Evolutionary conservation across 2,113 vertebrate species (phyloP).

Genomic region (Laterallus jamaicensis): DNA sequence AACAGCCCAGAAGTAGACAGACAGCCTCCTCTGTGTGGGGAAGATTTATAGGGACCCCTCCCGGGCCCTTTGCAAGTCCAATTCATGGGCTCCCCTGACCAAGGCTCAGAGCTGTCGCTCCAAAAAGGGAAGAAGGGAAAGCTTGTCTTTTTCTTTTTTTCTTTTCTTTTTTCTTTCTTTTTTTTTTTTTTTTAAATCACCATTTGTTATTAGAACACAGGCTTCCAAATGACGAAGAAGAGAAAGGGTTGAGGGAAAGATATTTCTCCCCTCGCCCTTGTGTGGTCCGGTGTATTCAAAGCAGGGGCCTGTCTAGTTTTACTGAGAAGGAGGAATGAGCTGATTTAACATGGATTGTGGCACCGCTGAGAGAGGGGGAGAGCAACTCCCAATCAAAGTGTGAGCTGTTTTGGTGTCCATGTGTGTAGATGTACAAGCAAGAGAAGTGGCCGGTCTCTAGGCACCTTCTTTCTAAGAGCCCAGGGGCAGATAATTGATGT

Average conservation of each 20-base stretch:
- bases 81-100: not conserved
- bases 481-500: conserved; percentile 68
- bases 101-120: conserved; percentile 42
- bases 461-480: conserved; percentile 55
- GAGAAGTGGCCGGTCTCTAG: conserved; percentile 36
- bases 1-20: conserved; percentile 19
- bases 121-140: conserved; percentile 32
- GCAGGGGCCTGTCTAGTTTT: conserved; percentile 50
- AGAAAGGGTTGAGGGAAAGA: conserved; percentile 42
- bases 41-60: conserved; percentile 36
- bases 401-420: conserved; percentile 45
- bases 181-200: not conserved
- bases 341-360: conserved; percentile 64
- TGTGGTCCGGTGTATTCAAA: conserved; percentile 53
- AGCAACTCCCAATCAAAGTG: conserved; percentile 45
- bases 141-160: not conserved
- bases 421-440: conserved; percentile 34
- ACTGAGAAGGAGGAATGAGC: conserved; percentile 62
- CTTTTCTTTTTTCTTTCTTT: not conserved
- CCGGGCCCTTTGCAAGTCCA: not conserved
- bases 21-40: conserved; percentile 32
- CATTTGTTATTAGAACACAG: conserved; percentile 56
- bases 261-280: conserved; percentile 52
- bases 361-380: conserved; percentile 25
- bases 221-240: conserved; percentile 18